A percentile compares a stretch with the other conserved stretches of the same genome.
Conservation (phyloP, 92 coral and sea anemone species). For the Muricea muricata region DNA sequence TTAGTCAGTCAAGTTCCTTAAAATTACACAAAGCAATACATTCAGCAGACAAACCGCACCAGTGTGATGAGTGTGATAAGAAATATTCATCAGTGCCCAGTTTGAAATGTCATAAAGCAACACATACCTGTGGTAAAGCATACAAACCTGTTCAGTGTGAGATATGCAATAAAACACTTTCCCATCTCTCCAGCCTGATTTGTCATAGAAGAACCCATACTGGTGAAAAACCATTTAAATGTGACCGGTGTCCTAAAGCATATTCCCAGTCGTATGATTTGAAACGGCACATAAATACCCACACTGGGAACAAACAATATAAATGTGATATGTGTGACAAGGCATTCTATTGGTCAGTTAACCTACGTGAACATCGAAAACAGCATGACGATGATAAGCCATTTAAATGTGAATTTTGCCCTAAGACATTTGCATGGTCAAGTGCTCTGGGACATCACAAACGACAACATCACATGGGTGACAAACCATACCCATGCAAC, state of each 20-base stretch:
- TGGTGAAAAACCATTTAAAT: slow-evolving; percentile 9
- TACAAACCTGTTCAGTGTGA: slow-evolving; percentile 1
- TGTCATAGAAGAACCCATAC: slow-evolving; percentile 23
- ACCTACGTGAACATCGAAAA: neutral
- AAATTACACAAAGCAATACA: slow-evolving; percentile 19
- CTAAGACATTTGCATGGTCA: neutral
- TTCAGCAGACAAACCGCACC: neutral
- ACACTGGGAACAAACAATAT: neutral
- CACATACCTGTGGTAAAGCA: neutral
- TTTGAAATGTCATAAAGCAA: slow-evolving; percentile 16
- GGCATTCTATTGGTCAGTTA: slow-evolving; percentile 18
- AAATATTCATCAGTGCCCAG: neutral
- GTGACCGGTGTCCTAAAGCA: neutral
- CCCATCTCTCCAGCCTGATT: neutral
- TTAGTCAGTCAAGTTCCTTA: slow-evolving; percentile 6
- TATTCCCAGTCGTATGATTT: neutral
- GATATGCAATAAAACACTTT: slow-evolving; percentile 10
- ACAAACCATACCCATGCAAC: neutral
- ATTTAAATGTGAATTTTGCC: neutral
- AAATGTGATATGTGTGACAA: slow-evolving; percentile 14
- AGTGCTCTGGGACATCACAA: slow-evolving; percentile 24
- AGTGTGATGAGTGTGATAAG: slow-evolving; percentile 85
- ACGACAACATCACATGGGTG: slow-evolving; percentile 13
- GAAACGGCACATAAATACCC: neutral
- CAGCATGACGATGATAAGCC: slow-evolving; percentile 7